phyloP scores from a whole-genome alignment of 2,888 invertebrate species.

The Hypselothyrea guttata region DNA sequence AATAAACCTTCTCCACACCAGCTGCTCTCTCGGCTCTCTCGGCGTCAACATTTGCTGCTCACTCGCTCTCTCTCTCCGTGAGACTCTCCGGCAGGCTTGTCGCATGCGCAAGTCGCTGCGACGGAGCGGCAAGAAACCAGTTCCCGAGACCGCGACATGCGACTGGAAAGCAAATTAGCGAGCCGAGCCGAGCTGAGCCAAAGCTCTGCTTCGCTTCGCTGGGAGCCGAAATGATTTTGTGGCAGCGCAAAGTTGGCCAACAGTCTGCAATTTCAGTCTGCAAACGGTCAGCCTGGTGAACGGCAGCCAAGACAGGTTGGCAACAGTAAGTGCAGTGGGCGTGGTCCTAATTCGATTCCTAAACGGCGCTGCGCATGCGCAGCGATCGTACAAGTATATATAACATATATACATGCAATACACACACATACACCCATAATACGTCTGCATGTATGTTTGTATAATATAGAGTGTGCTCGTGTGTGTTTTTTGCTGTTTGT shows the following conservation, averaged over 20 bases:
- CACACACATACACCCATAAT: slow-evolving; percentile 7
- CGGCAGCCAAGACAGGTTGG: slow-evolving; percentile 71
- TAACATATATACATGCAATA: slow-evolving; percentile 44
- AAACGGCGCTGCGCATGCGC: slow-evolving; percentile 47
- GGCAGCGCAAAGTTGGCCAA: slow-evolving; percentile 79
- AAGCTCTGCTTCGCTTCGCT: slow-evolving; percentile 42
- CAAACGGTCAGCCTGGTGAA: slow-evolving; percentile 81
- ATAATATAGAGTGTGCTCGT: slow-evolving; percentile 5
- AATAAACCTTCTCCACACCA: too few species aligned
- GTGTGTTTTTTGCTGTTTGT: slow-evolving; percentile 30
- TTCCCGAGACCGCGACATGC: slow-evolving; percentile 52
- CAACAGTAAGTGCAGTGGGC: slow-evolving; percentile 59
- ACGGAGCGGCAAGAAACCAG: slow-evolving; percentile 67
- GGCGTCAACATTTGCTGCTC: slow-evolving; percentile 10
- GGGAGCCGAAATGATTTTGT: slow-evolving; percentile 56
- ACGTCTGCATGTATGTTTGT: slow-evolving; percentile 20
- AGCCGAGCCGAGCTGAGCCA: slow-evolving; percentile 19
- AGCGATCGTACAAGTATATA: slow-evolving; percentile 48
- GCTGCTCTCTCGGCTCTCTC: slow-evolving; percentile 36
- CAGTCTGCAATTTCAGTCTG: slow-evolving; percentile 80
- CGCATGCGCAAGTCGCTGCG: slow-evolving; percentile 61
- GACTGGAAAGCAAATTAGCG: slow-evolving; percentile 68
- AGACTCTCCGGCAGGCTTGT: slow-evolving; percentile 21
- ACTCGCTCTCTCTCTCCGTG: slow-evolving; percentile 5
- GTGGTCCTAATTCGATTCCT: slow-evolving; percentile 22